phyloP scores from a whole-genome alignment of 2,797 vertebrate genomes.

The Borostomias antarcticus region DNA sequence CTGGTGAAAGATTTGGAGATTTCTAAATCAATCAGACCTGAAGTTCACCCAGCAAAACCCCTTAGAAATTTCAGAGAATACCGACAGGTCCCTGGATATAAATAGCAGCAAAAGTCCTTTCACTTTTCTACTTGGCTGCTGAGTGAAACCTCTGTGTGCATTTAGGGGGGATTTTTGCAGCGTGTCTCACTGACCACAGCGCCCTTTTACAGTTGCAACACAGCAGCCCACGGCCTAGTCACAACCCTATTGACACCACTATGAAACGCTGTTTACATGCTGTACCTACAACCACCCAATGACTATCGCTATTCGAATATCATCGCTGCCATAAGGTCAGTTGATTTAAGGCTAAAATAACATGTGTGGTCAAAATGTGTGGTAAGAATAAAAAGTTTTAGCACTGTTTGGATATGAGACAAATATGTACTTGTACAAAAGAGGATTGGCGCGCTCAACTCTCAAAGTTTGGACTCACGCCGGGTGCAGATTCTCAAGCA shows the following conservation, averaged over 20 bases:
- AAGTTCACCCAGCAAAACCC: slow-evolving; percentile 32
- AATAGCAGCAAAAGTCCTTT: slow-evolving; percentile 32
- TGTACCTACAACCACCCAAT: slow-evolving; percentile 8
- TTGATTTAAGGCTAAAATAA: not conserved
- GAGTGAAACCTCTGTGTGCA: slow-evolving; percentile 58
- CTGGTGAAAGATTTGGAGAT: not conserved
- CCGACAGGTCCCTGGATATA: slow-evolving; percentile 8
- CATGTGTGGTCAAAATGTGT: not conserved
- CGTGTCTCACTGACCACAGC: slow-evolving; percentile 45
- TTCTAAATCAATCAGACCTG: not conserved
- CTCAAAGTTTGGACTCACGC: too few species aligned
- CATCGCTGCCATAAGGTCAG: not conserved
- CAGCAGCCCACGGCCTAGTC: slow-evolving; percentile 37
- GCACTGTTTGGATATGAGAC: too few species aligned
- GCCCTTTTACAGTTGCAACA: slow-evolving; percentile 53
- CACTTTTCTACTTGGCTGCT: slow-evolving; percentile 26
- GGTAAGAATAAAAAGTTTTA: too few species aligned
- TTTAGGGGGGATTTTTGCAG: slow-evolving; percentile 42
- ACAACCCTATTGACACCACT: slow-evolving; percentile 19
- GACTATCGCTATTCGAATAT: slow-evolving; percentile 12
- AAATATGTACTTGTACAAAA: too few species aligned
- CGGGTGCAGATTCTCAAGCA: too few species aligned
- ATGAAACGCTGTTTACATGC: slow-evolving; percentile 38
- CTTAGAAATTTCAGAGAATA: slow-evolving; percentile 37
- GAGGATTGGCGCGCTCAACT: too few species aligned